Conservation (phyloP, 2,888 invertebrate genomes). For the Stenchaetothrips biformis region DNA sequence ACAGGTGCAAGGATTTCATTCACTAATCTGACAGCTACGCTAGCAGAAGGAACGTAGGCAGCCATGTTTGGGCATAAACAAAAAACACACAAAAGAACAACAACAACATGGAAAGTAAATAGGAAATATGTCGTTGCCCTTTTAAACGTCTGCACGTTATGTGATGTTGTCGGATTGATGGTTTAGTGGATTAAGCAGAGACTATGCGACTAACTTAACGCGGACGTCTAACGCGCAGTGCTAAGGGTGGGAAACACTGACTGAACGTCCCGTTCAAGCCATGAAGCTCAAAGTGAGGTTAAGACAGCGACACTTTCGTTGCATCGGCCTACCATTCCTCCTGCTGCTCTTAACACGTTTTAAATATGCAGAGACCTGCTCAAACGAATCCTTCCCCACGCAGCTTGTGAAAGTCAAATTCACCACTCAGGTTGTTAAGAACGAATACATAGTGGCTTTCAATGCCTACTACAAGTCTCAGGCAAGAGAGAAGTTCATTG, state of each 20-base stretch:
- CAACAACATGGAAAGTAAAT: slow-evolving; percentile 19
- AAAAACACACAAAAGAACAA: neutral
- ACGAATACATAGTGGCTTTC: slow-evolving; percentile 81
- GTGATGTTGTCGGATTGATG: too few species aligned
- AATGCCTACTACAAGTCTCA: slow-evolving; percentile 72
- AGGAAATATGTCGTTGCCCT: neutral
- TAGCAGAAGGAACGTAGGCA: too few species aligned
- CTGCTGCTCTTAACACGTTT: slow-evolving; percentile 35
- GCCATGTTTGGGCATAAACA: neutral
- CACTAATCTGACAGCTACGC: too few species aligned
- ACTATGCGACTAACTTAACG: too few species aligned
- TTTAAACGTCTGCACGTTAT: neutral
- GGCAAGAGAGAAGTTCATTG: slow-evolving; percentile 70
- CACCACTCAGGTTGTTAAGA: slow-evolving; percentile 42
- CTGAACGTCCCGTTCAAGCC: neutral
- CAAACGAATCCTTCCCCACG: neutral
- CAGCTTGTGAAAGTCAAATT: slow-evolving; percentile 38
- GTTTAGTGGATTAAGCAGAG: too few species aligned
- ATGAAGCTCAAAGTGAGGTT: slow-evolving; percentile 38
- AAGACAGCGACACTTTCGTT: slow-evolving; percentile 36
- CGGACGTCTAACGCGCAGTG: too few species aligned
- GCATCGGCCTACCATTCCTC: slow-evolving; percentile 34
- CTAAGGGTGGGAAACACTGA: too few species aligned
- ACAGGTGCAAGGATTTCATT: too few species aligned
- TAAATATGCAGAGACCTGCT: slow-evolving; percentile 14